Percentiles rank a stretch among this genome's conserved stretches.
Conservation (phyloP, 2,888 invertebrate genomes). For the Microctonus aethiopoides region DNA sequence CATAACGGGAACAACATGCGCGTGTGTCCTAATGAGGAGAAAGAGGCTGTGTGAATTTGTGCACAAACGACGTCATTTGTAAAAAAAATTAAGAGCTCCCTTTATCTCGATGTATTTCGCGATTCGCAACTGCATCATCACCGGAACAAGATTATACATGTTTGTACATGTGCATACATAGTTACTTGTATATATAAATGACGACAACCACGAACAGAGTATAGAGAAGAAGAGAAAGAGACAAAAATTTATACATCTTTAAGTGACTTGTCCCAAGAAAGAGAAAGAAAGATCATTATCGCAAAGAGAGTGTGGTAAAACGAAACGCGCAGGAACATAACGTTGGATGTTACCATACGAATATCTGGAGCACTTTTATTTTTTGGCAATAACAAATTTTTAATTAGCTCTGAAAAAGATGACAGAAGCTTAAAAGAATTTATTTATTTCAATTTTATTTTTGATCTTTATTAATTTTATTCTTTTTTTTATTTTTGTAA, state of each 20-base stretch:
- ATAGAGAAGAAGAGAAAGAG: background rate
- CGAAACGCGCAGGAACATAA: background rate
- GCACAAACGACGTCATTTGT: conserved; percentile 23
- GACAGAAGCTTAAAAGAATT: background rate
- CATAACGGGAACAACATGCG: background rate
- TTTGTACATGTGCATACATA: conserved; percentile 9
- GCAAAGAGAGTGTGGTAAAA: conserved; percentile 2
- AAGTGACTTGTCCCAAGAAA: conserved; percentile 16
- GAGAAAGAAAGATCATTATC: conserved; percentile 24
- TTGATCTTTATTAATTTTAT: conserved; percentile 9
- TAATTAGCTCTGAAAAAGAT: conserved; percentile 7
- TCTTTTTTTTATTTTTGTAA: conserved; percentile 21
- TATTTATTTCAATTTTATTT: background rate
- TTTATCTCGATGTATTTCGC: conserved; percentile 41
- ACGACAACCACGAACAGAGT: background rate
- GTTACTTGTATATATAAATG: background rate
- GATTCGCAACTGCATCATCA: conserved; percentile 15
- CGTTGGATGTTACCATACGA: background rate
- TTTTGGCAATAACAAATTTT: conserved; percentile 24
- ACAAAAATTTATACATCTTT: conserved; percentile 7
- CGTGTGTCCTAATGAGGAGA: conserved; percentile 11
- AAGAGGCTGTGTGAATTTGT: background rate
- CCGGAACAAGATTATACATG: background rate
- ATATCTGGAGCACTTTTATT: conserved; percentile 29
- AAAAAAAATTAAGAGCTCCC: conserved; percentile 44